Evolutionary conservation across 2,888 invertebrate species (phyloP).

Genomic region (Hetaerina titia): DNA sequence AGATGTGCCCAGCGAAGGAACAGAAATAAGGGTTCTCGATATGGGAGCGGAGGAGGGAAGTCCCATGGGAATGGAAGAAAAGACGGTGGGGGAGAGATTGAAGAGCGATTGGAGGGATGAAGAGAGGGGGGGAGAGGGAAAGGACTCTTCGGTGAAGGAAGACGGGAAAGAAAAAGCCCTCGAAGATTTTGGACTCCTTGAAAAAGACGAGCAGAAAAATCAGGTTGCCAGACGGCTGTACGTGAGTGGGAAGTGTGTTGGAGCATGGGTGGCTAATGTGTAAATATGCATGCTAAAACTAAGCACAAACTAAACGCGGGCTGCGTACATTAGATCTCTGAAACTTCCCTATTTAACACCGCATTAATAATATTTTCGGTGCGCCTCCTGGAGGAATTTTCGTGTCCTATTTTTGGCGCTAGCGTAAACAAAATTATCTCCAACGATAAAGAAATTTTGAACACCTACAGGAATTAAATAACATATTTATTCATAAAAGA

Average conservation of each 20-base stretch:
- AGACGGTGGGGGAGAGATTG: not conserved
- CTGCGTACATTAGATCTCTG: not conserved
- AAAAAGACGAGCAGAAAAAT: constrained; percentile 11
- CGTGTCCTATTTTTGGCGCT: too few species aligned
- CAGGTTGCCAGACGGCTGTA: not conserved
- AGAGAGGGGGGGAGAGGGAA: not conserved
- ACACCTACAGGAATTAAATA: too few species aligned
- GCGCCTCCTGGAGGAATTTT: too few species aligned
- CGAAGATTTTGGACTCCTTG: not conserved
- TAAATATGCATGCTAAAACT: not conserved
- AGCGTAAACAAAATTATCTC: too few species aligned
- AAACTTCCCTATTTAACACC: too few species aligned
- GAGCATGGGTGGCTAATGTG: not conserved
- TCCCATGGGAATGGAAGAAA: not conserved
- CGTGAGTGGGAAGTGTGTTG: not conserved
- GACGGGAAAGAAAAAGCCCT: not conserved
- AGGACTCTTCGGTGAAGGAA: not conserved
- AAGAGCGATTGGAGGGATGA: not conserved
- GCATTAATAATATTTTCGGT: too few species aligned
- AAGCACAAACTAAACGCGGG: not conserved
- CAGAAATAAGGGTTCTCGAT: constrained; percentile 1
- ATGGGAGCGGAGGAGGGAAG: not conserved
- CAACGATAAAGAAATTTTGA: too few species aligned
- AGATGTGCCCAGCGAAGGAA: not conserved
- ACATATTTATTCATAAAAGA: too few species aligned